Evolutionary conservation across 2,113 vertebrate species (phyloP).

Genomic region (Sitta europaea): DNA sequence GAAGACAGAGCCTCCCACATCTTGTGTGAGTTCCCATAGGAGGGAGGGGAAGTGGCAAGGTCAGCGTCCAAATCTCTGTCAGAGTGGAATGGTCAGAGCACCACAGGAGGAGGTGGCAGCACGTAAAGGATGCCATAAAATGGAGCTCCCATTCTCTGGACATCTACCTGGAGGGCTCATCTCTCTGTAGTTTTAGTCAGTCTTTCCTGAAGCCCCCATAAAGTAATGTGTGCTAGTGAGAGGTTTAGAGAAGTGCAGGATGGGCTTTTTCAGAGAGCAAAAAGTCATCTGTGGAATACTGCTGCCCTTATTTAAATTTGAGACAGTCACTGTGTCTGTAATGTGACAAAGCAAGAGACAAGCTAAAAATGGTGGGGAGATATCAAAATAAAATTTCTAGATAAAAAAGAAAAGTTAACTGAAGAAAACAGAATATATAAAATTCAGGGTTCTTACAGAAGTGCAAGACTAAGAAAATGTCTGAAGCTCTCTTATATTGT

Average conservation of each 20-base stretch:
- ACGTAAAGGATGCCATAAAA: not conserved
- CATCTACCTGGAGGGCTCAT: not conserved
- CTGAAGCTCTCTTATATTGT: not conserved
- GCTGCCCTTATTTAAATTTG: not conserved
- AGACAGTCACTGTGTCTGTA: not conserved
- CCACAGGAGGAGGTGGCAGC: not conserved
- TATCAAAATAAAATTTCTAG: not conserved
- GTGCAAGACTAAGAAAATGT: not conserved
- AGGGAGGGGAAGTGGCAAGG: not conserved
- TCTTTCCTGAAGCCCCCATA: not conserved
- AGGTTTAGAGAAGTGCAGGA: not conserved
- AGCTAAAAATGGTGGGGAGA: not conserved
- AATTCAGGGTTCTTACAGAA: conserved; percentile 17
- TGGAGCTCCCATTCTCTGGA: not conserved
- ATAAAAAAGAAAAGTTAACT: not conserved
- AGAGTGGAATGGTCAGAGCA: not conserved
- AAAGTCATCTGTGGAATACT: not conserved
- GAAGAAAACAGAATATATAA: not conserved
- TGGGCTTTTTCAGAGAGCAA: not conserved
- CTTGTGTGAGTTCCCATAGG: not conserved
- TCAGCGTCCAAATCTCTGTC: not conserved
- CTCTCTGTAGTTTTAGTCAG: not conserved
- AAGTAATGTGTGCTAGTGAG: not conserved
- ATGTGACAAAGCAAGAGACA: not conserved
- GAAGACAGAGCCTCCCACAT: not conserved